Evolutionary conservation across 2,888 invertebrate species (phyloP).

Genomic region (Pollenia labialis): DNA sequence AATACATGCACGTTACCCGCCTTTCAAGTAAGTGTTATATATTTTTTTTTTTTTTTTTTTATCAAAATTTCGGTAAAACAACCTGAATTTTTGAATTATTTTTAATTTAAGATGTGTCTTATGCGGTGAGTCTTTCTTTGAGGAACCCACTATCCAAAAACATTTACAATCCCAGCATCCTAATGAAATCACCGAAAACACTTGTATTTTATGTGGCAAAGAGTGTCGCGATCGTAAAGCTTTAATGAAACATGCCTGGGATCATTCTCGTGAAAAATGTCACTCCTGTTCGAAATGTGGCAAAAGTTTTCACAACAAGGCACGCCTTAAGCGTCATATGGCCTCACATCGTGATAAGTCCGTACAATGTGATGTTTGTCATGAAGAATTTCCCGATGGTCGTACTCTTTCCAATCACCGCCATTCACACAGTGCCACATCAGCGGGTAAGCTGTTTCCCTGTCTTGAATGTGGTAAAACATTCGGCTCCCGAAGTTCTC

Average conservation of each 20-base stretch:
- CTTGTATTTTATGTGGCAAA: constrained; percentile 88
- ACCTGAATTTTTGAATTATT: neutral
- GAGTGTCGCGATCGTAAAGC: constrained; percentile 88
- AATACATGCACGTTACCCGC: constrained; percentile 88
- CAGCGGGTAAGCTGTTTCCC: constrained; percentile 89
- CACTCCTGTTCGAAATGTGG: constrained; percentile 88
- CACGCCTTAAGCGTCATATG: constrained; percentile 88
- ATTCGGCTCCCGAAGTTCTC: constrained; percentile 93
- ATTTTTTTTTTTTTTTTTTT: constrained; percentile 4
- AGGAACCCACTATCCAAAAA: constrained; percentile 87
- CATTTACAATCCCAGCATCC: constrained; percentile 87
- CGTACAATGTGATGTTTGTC: constrained; percentile 88
- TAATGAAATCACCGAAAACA: constrained; percentile 87
- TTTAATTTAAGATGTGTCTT: constrained; percentile 85
- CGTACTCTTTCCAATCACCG: constrained; percentile 89
- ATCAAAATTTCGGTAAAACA: neutral
- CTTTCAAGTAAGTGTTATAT: constrained; percentile 83
- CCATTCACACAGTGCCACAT: constrained; percentile 86
- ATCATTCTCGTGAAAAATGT: constrained; percentile 87
- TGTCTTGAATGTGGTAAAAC: constrained; percentile 94
- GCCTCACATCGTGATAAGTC: constrained; percentile 89
- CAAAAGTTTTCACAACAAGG: constrained; percentile 89
- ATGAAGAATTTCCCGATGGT: constrained; percentile 89
- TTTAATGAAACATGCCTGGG: constrained; percentile 88
- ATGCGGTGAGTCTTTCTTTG: constrained; percentile 87